Base-by-base conservation (phyloP, 2,797 vertebrate genomes). In the Chelonia mydas region DNA sequence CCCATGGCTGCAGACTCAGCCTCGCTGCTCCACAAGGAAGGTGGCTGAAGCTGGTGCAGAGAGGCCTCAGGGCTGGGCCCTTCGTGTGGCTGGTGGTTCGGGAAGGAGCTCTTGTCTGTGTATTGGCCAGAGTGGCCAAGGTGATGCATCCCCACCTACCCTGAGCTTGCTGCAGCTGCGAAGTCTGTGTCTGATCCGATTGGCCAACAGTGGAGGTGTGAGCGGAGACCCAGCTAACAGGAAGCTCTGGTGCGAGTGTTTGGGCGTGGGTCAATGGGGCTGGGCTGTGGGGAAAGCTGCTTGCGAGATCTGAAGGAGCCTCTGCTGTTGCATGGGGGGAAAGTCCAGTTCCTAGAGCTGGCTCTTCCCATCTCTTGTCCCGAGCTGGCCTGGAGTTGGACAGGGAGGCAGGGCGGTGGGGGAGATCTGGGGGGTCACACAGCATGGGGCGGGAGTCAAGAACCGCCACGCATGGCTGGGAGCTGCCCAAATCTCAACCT, bases 11-110 rank as follows among this genome's bases (percentile, higher is more conserved):
- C 59, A 65, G 59, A 65, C 59, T 16, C 33, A 13, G 15, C 7
- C 55, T 57, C 2, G 27, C 55, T 27, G 55, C 55, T 4, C 33
- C 1, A 33, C 61, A 4, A 17, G 31, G 59, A 61, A 16, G 5
- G 28, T 33, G 28, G 28, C 59, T 33, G 28, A 61, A 16, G 2
- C 5, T 59, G 59, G 61, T 17, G 33, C 61, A 33, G 2, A 61
- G 59, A 65, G 13, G 33, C 15, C 15, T n/a, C 31, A 2, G 25
- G n/a, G 37, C 13, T 2, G 1, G 33, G 53, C 28, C 53, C 4
- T 5, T 28, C 7, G 3, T 27, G 13, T 15, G 25, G 16, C 37
- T 7, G 7, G 15, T 1, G 12, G 31, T 16, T 65, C 33, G 3
- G 59, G 27, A 31, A 59, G 13, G 59, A 61, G 31, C 31, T 13